Evolutionary conservation across 2,113 vertebrate genomes (phyloP).

Genomic region (Puntigrus tetrazona): DNA sequence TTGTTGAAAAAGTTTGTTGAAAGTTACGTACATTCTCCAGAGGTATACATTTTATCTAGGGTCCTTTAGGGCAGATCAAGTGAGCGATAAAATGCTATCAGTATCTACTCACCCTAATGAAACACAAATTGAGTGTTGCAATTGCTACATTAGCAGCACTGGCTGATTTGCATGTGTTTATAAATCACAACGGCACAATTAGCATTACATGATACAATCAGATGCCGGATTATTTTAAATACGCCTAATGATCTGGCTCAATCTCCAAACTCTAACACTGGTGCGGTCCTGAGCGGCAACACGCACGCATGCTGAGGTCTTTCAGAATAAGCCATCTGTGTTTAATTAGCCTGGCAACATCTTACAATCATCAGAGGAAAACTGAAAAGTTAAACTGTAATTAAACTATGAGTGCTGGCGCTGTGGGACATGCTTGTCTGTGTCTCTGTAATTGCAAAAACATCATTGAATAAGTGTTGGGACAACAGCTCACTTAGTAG

Average conservation of each 20-base stretch:
- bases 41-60: slow-evolving; percentile 23
- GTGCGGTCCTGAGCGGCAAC: slow-evolving; percentile 62
- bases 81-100: slow-evolving; percentile 51
- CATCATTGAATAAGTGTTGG: slow-evolving; percentile 71
- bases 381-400: slow-evolving; percentile 76
- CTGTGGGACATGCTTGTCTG: slow-evolving; percentile 66
- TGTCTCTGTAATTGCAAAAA: slow-evolving; percentile 70
- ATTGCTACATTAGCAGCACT: slow-evolving; percentile 57
- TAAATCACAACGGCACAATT: slow-evolving; percentile 69
- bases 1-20: too few species aligned
- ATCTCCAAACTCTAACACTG: slow-evolving; percentile 67
- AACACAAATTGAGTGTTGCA: slow-evolving; percentile 55
- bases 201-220: slow-evolving; percentile 71
- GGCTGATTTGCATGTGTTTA: slow-evolving; percentile 58
- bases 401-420: slow-evolving; percentile 72
- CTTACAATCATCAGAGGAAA: slow-evolving; percentile 76
- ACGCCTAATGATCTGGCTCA: slow-evolving; percentile 67
- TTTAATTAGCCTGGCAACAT: slow-evolving; percentile 79
- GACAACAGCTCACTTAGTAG: slow-evolving; percentile 56
- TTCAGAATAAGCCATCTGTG: slow-evolving; percentile 72
- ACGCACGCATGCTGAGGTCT: slow-evolving; percentile 55
- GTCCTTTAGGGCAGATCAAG: slow-evolving; percentile 46
- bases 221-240: slow-evolving; percentile 65
- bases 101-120: slow-evolving; percentile 57
- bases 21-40: not conserved